Evolutionary conservation across 2,888 invertebrate genomes (phyloP), one percentile per base, ranked within the genome.

Genomic region (Drosophila anceps): DNA sequence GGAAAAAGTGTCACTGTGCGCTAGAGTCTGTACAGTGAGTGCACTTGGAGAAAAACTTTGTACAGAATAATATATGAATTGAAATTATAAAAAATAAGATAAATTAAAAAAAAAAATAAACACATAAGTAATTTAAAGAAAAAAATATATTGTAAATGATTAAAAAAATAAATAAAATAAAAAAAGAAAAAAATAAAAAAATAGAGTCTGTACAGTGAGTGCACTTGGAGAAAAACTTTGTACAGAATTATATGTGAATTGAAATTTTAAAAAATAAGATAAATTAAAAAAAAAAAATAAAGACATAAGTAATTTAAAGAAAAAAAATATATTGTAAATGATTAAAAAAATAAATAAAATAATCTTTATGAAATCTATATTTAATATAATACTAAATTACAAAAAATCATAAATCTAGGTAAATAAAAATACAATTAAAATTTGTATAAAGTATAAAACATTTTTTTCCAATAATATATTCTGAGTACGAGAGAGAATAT

Each of bases 1-100:
- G 65, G 10, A 46, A 69, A 78, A 64, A 69, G 43, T 69, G 59
- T 66, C 61, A 79, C 62, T 58, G 44, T 53, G 59, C 39, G 39
- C 50, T 31, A 2, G 51, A 1, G 18, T 9, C 29, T 24, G 39
- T 13, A 54, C 31, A 55, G 18, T 37, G 50, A 55, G 18, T 37
- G 50, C 54, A 57, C 29, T 24, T 27, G 29, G 13, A 24, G 41
- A 54, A 54, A 39, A 29, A 0, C 0, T 0, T n/a, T 2, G 2
- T 4, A n/a, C 1, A 6, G 1, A 43, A 43, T 5, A n/a, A 2
- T 0, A 27, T 27, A 8, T 27, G 0, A 31, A 31, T 31, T 7
- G 5, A 31, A 31, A 8, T 31, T 18, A 18, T 10, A 41, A 9
- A 0, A 18, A n/a, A 39, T 15, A 39, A n/a, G 1, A 39, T n/a